Conservation (phyloP, 2,113 vertebrate genomes). For the Cavia aperea region DNA sequence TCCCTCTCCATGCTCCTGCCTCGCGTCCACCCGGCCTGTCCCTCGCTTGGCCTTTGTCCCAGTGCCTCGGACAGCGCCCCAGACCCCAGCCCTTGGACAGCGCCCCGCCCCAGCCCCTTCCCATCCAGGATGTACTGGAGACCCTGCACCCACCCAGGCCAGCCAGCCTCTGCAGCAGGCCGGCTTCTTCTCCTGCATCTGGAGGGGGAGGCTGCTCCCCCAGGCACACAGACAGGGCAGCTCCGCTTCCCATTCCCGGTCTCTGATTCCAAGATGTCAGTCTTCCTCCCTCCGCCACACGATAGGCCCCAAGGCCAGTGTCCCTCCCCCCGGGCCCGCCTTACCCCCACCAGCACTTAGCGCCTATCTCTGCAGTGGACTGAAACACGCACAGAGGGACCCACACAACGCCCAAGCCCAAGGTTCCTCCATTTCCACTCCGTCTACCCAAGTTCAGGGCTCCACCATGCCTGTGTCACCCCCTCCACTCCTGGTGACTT, state of each 20-base stretch:
- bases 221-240: background rate
- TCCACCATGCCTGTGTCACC: background rate
- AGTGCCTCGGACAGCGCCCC: background rate
- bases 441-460: background rate
- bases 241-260: background rate
- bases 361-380: background rate
- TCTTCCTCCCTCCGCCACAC: background rate
- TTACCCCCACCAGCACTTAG: background rate
- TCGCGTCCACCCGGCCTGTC: background rate
- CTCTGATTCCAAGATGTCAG: background rate
- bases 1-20: background rate
- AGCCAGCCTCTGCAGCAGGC: background rate
- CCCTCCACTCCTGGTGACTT: background rate
- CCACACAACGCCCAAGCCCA: background rate
- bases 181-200: background rate
- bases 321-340: background rate
- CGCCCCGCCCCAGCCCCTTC: background rate
- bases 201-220: background rate
- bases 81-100: background rate
- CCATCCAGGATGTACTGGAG: background rate
- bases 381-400: rapidly evolving
- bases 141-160: background rate
- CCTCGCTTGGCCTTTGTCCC: background rate
- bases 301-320: background rate
- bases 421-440: background rate